Percentiles rank a stretch among this genome's conserved stretches.
Evolutionary conservation across 2,797 vertebrate genomes (phyloP).

Genomic region (Epinephelus malabaricus): DNA sequence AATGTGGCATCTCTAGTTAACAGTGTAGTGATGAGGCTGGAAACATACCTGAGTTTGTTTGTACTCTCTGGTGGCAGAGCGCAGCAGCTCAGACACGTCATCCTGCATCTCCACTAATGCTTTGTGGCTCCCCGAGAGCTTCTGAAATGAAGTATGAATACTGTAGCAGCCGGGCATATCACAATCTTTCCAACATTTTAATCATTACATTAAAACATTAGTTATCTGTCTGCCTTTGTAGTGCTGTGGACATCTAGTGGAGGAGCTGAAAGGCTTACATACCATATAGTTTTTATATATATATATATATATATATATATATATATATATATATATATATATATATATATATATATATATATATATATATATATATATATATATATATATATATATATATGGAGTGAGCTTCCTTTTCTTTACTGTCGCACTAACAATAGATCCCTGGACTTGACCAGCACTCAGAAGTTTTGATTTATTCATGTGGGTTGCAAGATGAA

Average conservation of each 20-base stretch:
- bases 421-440: conserved; percentile 49
- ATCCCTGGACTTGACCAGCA: conserved; percentile 45
- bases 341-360: not conserved
- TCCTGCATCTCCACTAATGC: conserved; percentile 99
- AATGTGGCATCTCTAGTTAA: conserved; percentile 6
- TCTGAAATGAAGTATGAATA: conserved; percentile 84
- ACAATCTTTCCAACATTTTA: conserved; percentile 22
- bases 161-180: conserved; percentile 19
- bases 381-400: not conserved
- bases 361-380: not conserved
- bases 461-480: conserved; percentile 77
- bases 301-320: not conserved
- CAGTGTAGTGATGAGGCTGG: not conserved
- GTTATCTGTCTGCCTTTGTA: conserved; percentile 8
- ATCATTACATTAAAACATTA: not conserved
- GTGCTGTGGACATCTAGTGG: not conserved
- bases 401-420: conserved; percentile 30
- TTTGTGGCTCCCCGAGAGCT: conserved; percentile 97
- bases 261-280: conserved; percentile 35
- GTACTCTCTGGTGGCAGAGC: conserved; percentile 88
- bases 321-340: not conserved
- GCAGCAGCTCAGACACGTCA: conserved; percentile 91
- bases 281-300: not conserved
- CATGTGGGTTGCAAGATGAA: conserved; percentile 54
- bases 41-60: conserved; percentile 90